These are phyloP conservation scores for Perizoma affinitatum DNA, from an alignment of 2,888 invertebrate species.

Conservation along the genomic window DNA sequence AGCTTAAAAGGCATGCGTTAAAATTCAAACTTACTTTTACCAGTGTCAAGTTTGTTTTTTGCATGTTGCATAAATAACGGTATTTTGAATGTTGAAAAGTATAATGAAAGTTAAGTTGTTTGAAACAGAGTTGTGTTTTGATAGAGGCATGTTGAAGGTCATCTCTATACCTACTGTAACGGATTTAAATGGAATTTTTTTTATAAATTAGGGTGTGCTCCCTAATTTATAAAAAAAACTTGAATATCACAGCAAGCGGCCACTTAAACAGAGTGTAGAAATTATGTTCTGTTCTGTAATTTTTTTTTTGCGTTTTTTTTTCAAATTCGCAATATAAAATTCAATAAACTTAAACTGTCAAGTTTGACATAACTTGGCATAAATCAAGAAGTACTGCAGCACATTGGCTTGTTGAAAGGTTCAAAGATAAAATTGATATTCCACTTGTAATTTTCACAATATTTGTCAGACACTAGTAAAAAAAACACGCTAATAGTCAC, in stretches of 20 bases:
- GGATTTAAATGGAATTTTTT: slow-evolving; percentile 5
- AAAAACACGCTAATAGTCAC: too few species aligned
- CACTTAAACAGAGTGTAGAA: neutral
- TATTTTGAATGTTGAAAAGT: slow-evolving; percentile 1
- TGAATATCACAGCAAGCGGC: neutral
- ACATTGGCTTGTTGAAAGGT: too few species aligned
- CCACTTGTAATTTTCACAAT: too few species aligned
- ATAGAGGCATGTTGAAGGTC: slow-evolving; percentile 32
- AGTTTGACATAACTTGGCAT: too few species aligned
- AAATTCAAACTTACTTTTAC: neutral
- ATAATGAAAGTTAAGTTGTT: slow-evolving; percentile 1
- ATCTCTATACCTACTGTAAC: slow-evolving; percentile 15
- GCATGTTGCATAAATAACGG: neutral
- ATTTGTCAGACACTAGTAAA: too few species aligned
- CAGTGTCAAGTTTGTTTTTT: slow-evolving; percentile 4
- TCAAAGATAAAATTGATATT: too few species aligned
- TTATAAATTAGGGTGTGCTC: slow-evolving; percentile 14
- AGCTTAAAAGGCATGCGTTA: slow-evolving; percentile 1
- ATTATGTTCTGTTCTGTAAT: neutral
- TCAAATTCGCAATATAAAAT: too few species aligned
- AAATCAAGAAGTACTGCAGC: too few species aligned
- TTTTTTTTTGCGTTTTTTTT: too few species aligned
- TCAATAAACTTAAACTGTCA: too few species aligned
- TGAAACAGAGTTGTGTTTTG: slow-evolving; percentile 20
- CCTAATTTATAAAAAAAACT: slow-evolving; percentile 6